These are phyloP conservation scores for Thalassophryne amazonica DNA, from an alignment of 2,797 vertebrate species.

Conservation along the genomic window DNA sequence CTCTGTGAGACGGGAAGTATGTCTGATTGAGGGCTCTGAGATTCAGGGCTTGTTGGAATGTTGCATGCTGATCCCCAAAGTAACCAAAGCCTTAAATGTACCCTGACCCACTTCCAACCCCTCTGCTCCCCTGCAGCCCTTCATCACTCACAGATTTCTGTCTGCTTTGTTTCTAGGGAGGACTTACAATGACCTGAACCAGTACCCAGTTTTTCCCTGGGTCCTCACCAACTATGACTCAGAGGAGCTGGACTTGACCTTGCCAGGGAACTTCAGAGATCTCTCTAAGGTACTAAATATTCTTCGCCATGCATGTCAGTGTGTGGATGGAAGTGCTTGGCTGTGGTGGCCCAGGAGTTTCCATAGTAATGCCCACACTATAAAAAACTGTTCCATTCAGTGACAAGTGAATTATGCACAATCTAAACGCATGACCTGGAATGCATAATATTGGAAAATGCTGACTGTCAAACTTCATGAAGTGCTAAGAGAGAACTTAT, in stretches of 20 bases:
- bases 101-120: slow-evolving; percentile 40
- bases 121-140: slow-evolving; percentile 27
- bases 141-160: slow-evolving; percentile 58
- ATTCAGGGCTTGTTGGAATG: slow-evolving; percentile 58
- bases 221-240: slow-evolving; percentile 98
- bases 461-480: slow-evolving; percentile 20
- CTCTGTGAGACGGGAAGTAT: slow-evolving; percentile 53
- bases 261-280: slow-evolving; percentile 97
- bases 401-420: slow-evolving; percentile 23
- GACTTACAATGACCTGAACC: slow-evolving; percentile 96
- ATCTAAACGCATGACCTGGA: slow-evolving; percentile 15
- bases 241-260: slow-evolving; percentile 92
- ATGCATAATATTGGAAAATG: slow-evolving; percentile 22
- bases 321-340: background rate
- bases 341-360: slow-evolving; percentile 35
- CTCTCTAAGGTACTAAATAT: slow-evolving; percentile 91
- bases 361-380: slow-evolving; percentile 41
- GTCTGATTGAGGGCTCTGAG: slow-evolving; percentile 55
- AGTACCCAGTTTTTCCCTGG: slow-evolving; percentile 97
- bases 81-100: slow-evolving; percentile 56
- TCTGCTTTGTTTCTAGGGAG: slow-evolving; percentile 80
- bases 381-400: slow-evolving; percentile 45
- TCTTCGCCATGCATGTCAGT: slow-evolving; percentile 8
- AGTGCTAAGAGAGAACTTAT: background rate
- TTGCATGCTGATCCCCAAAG: slow-evolving; percentile 61